Evolutionary conservation across 2,113 vertebrate genomes (phyloP), one percentile per base, ranked within the genome.

Genomic region (Lampris incognitus): DNA sequence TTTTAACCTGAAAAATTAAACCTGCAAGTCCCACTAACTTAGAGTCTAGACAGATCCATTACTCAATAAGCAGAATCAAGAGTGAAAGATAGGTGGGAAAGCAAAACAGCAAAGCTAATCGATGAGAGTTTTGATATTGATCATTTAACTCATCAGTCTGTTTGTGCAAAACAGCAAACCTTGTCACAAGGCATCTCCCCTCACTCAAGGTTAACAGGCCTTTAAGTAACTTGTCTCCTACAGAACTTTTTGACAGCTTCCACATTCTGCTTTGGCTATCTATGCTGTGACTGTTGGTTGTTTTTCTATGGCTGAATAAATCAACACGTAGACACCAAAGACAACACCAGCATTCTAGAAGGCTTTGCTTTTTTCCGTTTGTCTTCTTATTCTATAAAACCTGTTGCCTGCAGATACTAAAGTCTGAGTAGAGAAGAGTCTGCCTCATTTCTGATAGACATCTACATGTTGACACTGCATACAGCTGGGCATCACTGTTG

Each of bases 31-130:
- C 51, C 7, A 38, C n/a, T 52, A 13, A 38, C 37, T 6, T 58
- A 11, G 2, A 6, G 9, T n/a, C n/a, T 5, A 70, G 36, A 39
- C 42, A 61, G 38, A 50, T 40, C 69, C 69, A 37, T 8, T 51
- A 56, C 66, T 73, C 71, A 55, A 73, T 64, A 64, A 64, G 36
- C 50, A 46, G 71, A 73, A 61, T 61, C 49, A 41, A 11, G 62
- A 6, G 52, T 42, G 58, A 61, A 7, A 49, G 57, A 51, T 61
- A 61, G 51, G 39, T 72, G 37, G 66, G 37, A 52, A 9, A 51
- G 9, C 63, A 66, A 40, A 8, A 49, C 46, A 72, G 62, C 56
- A 46, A 60, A 60, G 69, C 10, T 5, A 36, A 48, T 41, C 48
- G 11, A 72, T 61, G 58, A 49, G 49, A 36, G 68, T 70, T 46